Conservation (phyloP, 2,797 vertebrate genomes). For the Pseudomugil gertrudae region DNA sequence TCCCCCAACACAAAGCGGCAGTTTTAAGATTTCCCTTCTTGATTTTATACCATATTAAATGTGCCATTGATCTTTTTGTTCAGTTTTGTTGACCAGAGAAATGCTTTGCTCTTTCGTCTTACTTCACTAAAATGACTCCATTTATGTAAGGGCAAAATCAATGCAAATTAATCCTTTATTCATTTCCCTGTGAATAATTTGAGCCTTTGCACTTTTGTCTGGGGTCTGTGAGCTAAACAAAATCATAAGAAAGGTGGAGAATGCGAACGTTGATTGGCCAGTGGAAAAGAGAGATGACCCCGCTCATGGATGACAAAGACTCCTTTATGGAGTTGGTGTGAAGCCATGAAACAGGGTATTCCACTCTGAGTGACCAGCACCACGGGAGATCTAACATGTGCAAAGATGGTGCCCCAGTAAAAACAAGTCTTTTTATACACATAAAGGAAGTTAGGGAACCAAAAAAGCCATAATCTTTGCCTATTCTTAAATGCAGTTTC, state of each 20-base stretch:
- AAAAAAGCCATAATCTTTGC: constrained; percentile 63
- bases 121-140: constrained; percentile 72
- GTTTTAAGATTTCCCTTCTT: constrained; percentile 72
- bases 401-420: constrained; percentile 73
- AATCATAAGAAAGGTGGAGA: constrained; percentile 85
- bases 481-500: constrained; percentile 50
- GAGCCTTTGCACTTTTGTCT: constrained; percentile 82
- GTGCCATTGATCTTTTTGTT: constrained; percentile 81
- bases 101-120: constrained; percentile 64
- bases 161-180: constrained; percentile 88
- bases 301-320: constrained; percentile 80
- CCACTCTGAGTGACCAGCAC: constrained; percentile 83
- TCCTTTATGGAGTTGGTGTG: constrained; percentile 79
- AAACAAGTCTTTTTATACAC: constrained; percentile 73
- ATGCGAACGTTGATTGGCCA: constrained; percentile 82
- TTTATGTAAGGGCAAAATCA: constrained; percentile 82
- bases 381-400: constrained; percentile 77
- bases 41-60: constrained; percentile 73
- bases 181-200: constrained; percentile 84
- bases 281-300: constrained; percentile 83
- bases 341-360: constrained; percentile 78
- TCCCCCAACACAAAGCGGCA: constrained; percentile 74
- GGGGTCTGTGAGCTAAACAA: constrained; percentile 75
- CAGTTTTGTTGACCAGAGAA: constrained; percentile 71
- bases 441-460: constrained; percentile 64